Conservation (phyloP, 2,888 invertebrate genomes). For the Microctonus brassicae region DNA sequence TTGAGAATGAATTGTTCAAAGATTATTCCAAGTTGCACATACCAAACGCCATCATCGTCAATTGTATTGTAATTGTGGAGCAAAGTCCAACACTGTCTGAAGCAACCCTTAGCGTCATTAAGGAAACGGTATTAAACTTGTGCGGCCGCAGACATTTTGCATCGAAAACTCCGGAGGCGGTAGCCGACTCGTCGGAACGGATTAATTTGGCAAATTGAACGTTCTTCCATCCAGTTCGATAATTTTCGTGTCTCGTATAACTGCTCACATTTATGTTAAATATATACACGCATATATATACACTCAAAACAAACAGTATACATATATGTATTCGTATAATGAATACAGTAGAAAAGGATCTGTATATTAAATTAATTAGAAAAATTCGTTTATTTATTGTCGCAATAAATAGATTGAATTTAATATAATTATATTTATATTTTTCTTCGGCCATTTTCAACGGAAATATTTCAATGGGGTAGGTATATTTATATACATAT, state of each 20-base stretch:
- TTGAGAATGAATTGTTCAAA: neutral
- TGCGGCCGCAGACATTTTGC: slow-evolving; percentile 51
- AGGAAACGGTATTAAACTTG: slow-evolving; percentile 24
- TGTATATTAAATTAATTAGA: too few relatives aligned
- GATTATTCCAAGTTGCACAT: neutral
- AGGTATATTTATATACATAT: too few relatives aligned
- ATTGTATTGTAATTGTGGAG: slow-evolving; percentile 3
- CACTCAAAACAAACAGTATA: too few relatives aligned
- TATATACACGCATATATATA: neutral
- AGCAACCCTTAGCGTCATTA: slow-evolving; percentile 18
- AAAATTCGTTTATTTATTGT: too few relatives aligned
- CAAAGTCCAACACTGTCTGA: slow-evolving; percentile 9
- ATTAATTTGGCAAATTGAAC: slow-evolving; percentile 68
- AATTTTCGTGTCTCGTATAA: slow-evolving; percentile 54
- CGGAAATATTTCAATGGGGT: too few relatives aligned
- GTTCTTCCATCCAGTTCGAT: slow-evolving; percentile 68
- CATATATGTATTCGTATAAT: too few relatives aligned
- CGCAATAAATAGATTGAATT: too few relatives aligned
- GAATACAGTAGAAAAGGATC: too few relatives aligned
- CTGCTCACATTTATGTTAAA: slow-evolving; percentile 16
- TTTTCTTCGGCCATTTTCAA: too few relatives aligned
- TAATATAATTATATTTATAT: too few relatives aligned
- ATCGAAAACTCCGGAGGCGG: slow-evolving; percentile 52
- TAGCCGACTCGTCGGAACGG: slow-evolving; percentile 50
- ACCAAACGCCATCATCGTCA: neutral